phyloP scores from a whole-genome alignment of 2,113 vertebrate genomes.

The Thryonomys swinderianus region DNA sequence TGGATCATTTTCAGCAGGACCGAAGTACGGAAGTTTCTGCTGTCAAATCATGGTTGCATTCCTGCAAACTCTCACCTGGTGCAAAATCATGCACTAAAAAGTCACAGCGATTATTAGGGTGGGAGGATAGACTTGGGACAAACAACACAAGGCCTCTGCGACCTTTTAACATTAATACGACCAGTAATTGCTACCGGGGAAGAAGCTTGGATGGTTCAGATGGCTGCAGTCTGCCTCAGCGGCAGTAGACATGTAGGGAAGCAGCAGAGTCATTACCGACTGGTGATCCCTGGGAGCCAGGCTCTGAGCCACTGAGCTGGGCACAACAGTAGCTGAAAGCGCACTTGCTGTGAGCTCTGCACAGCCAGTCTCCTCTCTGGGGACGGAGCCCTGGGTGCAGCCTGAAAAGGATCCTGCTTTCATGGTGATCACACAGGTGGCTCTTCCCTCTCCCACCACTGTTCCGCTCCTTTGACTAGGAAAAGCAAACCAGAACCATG shows the following conservation, averaged over 20 bases:
- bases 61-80: constrained; percentile 4
- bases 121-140: background rate
- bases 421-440: background rate
- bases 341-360: background rate
- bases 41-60: background rate
- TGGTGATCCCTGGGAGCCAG: background rate
- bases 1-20: background rate
- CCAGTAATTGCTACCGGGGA: background rate
- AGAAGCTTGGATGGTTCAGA: background rate
- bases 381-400: background rate
- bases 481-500: constrained; percentile 1
- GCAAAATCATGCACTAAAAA: background rate
- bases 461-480: background rate
- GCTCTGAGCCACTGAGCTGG: background rate
- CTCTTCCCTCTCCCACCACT: background rate
- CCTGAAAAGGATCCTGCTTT: background rate
- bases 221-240: background rate
- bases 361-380: background rate
- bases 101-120: background rate
- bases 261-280: background rate
- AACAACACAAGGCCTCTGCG: background rate
- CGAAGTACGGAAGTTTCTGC: background rate
- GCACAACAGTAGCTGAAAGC: background rate
- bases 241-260: background rate
- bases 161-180: constrained; percentile 26